These are phyloP conservation scores for Notamacropus eugenii DNA, from an alignment of 2,797 vertebrate species.

Conservation along the genomic window DNA sequence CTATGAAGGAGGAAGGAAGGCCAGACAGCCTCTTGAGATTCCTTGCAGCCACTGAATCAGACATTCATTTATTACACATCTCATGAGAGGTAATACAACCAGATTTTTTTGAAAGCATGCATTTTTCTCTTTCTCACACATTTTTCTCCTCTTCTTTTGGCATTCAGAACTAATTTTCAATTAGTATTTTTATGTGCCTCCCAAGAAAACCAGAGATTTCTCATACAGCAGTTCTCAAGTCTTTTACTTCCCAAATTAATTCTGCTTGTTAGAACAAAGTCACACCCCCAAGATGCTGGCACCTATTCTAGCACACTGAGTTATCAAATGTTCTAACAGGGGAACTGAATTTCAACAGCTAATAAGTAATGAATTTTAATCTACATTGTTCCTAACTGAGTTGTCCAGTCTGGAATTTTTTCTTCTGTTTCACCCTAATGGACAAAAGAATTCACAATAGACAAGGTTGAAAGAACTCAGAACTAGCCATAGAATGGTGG, in stretches of 20 bases:
- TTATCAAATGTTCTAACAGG: conserved; percentile 41
- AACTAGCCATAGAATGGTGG: neutral
- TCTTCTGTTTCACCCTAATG: neutral
- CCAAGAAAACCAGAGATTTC: conserved; percentile 61
- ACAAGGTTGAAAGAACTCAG: neutral
- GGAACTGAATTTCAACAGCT: conserved; percentile 30
- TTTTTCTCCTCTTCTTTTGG: conserved; percentile 55
- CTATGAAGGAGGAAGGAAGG: conserved; percentile 41
- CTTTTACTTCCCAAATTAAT: conserved; percentile 34
- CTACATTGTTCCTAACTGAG: neutral
- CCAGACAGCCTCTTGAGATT: conserved; percentile 65
- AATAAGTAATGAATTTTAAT: conserved; percentile 7
- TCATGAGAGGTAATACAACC: conserved; percentile 65
- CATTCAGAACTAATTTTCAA: conserved; percentile 70
- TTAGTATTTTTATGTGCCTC: conserved; percentile 73
- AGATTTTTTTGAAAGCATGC: conserved; percentile 60
- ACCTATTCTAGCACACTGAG: conserved; percentile 19
- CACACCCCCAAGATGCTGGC: conserved; percentile 49
- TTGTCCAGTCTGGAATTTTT: neutral
- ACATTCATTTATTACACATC: conserved; percentile 67
- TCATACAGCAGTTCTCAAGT: conserved; percentile 62
- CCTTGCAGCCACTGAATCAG: conserved; percentile 50
- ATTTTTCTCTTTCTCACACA: conserved; percentile 14
- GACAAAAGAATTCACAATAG: conserved; percentile 14
- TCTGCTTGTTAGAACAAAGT: neutral